These are phyloP conservation scores for Scomberomorus guttatus DNA, from an alignment of 2,797 vertebrate species.

Conservation along the genomic window DNA sequence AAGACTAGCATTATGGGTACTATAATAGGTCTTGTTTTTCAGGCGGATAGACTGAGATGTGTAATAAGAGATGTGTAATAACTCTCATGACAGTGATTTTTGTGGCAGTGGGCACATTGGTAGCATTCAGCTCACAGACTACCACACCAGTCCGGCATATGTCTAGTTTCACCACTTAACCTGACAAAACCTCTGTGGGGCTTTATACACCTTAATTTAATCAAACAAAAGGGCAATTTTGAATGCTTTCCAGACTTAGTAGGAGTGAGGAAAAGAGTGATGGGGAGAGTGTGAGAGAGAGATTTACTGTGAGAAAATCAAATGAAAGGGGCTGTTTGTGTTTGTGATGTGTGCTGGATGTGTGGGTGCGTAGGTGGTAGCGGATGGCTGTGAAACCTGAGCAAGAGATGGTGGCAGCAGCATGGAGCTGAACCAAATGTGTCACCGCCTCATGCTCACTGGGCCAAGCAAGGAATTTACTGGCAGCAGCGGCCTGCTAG, in stretches of 20 bases:
- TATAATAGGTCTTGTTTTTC: conserved; percentile 20
- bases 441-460: conserved; percentile 54
- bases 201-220: conserved; percentile 28
- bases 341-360: conserved; percentile 41
- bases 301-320: conserved; percentile 41
- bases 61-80: conserved; percentile 25
- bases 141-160: neutral
- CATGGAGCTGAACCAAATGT: conserved; percentile 66
- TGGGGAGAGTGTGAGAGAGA: conserved; percentile 7
- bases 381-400: conserved; percentile 51
- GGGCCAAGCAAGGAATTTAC: conserved; percentile 54
- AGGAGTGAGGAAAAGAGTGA: conserved; percentile 42
- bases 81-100: conserved; percentile 27
- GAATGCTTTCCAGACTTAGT: conserved; percentile 33
- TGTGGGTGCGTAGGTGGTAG: conserved; percentile 32
- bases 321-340: conserved; percentile 46
- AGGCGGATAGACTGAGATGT: conserved; percentile 7
- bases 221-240: conserved; percentile 19
- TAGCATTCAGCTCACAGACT: conserved; percentile 11
- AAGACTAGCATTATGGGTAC: neutral
- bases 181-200: conserved; percentile 13
- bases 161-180: conserved; percentile 19
- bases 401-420: conserved; percentile 46
- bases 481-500: conserved; percentile 59
- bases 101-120: neutral